These are phyloP conservation scores for Byasa hedistus DNA, from an alignment of 2,888 invertebrate species.

Conservation along the genomic window DNA sequence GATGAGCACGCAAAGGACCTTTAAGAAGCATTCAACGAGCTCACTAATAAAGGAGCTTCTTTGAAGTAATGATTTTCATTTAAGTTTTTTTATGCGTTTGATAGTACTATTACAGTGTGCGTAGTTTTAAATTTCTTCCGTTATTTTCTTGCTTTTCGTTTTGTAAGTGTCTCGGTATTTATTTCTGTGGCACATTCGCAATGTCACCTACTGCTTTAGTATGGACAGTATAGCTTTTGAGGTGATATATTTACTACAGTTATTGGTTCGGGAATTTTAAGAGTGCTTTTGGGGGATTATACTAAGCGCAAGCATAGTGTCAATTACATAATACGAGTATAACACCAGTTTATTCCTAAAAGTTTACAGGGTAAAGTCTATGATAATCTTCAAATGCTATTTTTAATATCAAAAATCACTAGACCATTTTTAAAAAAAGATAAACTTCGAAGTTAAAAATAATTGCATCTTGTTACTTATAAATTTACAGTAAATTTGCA, in stretches of 20 bases:
- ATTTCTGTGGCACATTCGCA: background rate
- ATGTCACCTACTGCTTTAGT: background rate
- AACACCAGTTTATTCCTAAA: no score
- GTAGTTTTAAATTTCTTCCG: background rate
- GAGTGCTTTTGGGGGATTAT: no score
- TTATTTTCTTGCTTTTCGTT: background rate
- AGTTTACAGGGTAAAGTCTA: no score
- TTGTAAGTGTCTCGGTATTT: background rate
- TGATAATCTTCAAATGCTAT: no score
- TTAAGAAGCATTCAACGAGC: slow-evolving; percentile 6
- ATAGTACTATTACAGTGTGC: background rate
- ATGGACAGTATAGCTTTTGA: background rate
- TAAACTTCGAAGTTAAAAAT: background rate
- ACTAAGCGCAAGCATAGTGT: no score
- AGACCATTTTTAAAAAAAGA: no score
- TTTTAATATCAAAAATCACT: no score
- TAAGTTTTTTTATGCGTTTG: background rate
- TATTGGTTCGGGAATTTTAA: no score
- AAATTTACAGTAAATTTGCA: background rate
- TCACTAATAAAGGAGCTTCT: background rate
- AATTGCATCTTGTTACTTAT: background rate
- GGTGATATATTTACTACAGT: background rate
- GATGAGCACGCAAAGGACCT: slow-evolving; percentile 8
- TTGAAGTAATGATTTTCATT: background rate
- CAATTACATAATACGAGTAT: no score